A percentile compares a stretch with the other conserved stretches of the same genome.
These are phyloP conservation scores for Salminus brasiliensis DNA, from an alignment of 2,113 vertebrate genomes.

Conservation along the genomic window DNA sequence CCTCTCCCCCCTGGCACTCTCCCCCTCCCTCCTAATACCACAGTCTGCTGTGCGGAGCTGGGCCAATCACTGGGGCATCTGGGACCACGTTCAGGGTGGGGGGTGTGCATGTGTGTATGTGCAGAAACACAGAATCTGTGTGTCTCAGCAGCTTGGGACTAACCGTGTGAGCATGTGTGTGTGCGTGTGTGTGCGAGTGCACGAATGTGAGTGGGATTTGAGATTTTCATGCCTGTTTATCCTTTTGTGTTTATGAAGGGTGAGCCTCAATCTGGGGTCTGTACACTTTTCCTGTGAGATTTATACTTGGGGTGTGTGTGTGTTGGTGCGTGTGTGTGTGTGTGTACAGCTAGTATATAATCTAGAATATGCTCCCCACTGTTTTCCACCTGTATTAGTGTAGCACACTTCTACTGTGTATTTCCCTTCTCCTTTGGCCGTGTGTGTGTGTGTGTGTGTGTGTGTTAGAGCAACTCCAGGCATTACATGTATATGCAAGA, in stretches of 20 bases:
- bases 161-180: slow-evolving; percentile 55
- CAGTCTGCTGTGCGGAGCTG: slow-evolving; percentile 79
- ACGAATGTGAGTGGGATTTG: slow-evolving; percentile 30
- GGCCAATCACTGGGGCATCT: slow-evolving; percentile 84
- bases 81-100: slow-evolving; percentile 50
- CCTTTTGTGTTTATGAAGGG: slow-evolving; percentile 48
- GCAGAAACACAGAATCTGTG: slow-evolving; percentile 49
- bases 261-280: slow-evolving; percentile 63
- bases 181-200: slow-evolving; percentile 3
- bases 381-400: background rate
- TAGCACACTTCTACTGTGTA: no score
- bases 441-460: slow-evolving; percentile 20
- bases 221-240: slow-evolving; percentile 47
- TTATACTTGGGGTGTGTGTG: slow-evolving; percentile 49
- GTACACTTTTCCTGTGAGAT: slow-evolving; percentile 7
- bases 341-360: background rate
- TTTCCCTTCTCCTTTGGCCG: background rate
- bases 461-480: no score
- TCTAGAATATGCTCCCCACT: background rate
- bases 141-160: slow-evolving; percentile 6
- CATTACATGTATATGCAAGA: background rate
- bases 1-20: slow-evolving; percentile 45
- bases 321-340: background rate
- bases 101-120: no score
- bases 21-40: slow-evolving; percentile 58